Base-by-base conservation (phyloP, 2,888 invertebrate species). In the Hypolimnas misippus region DNA sequence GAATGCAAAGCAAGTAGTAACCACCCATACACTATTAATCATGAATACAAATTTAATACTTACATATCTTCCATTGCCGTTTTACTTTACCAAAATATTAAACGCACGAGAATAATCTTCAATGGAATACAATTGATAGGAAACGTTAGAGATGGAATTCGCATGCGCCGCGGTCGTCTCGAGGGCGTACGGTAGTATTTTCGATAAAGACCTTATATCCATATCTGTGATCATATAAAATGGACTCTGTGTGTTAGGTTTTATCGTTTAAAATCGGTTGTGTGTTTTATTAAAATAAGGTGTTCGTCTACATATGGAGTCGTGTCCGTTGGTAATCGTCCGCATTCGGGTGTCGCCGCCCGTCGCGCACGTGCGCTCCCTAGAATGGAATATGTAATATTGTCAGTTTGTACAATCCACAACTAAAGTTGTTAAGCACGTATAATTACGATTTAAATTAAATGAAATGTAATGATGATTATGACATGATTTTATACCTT, bases 81-180 rank as follows among this genome's bases (percentile, higher is more conserved):
- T 60, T 62, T 66, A n/a, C 17, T 17, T 53, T 38, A 14, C n/a
- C 2, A 46, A 52, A 31, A 33, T 33, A 54, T 64, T 46, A 58
- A 46, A 65, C 35, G 35, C 51, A 16, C 49, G 21, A n/a, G 70
- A 60, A 33, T 53, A 70, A 73, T 57, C 71, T 56, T 79, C 76
- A 80, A 76, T 86, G 83, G 76, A 81, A 70, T 49, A 57, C 21
- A 63, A 65, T 63, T 60, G 68, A 38, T 65, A 67, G 62, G 67
- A 71, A 74, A 70, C 65, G 71, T 68, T 76, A 78, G 70, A 62
- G 69, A 64, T 73, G 53, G 65, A 83, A 78, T 83, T 79, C 86
- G 87, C 87, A 87, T 89, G 89, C 88, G 88, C 87, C 79, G 75
- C 79, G 80, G 81, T 80, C 81, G 83, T 84, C 86, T 86, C 87